Percentiles rank a stretch among this genome's conserved stretches.
Conservation (phyloP, 2,113 vertebrate species). For the Xenopus laevis region DNA sequence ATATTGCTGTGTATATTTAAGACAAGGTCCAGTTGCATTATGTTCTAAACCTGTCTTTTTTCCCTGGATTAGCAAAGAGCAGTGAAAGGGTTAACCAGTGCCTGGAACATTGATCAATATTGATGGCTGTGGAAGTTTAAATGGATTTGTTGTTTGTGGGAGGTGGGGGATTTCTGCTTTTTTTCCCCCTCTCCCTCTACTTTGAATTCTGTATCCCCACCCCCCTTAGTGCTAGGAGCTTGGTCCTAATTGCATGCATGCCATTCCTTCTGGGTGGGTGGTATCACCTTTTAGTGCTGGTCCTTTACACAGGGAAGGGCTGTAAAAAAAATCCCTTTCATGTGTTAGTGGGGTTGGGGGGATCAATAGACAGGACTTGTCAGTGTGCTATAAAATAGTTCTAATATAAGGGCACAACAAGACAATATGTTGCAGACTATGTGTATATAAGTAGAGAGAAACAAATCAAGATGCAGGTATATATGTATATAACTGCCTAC, state of each 20-base stretch:
- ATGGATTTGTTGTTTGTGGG: constrained; percentile 69
- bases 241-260: constrained; percentile 78
- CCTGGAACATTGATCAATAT: constrained; percentile 72
- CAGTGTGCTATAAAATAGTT: constrained; percentile 58
- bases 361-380: constrained; percentile 63
- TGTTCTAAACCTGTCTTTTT: background rate
- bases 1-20: too few relatives aligned
- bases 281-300: constrained; percentile 72
- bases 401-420: constrained; percentile 14
- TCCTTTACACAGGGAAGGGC: constrained; percentile 63
- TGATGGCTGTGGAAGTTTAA: constrained; percentile 77
- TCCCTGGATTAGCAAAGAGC: background rate
- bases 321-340: constrained; percentile 62
- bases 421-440: constrained; percentile 4
- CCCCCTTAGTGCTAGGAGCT: constrained; percentile 64
- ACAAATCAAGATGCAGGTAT: background rate
- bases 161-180: constrained; percentile 57
- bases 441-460: background rate
- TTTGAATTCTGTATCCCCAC: constrained; percentile 60
- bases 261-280: constrained; percentile 88
- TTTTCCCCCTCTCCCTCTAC: constrained; percentile 52
- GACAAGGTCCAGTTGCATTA: too few relatives aligned
- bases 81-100: constrained; percentile 53
- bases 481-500: background rate
- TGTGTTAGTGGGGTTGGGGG: constrained; percentile 47